Percentiles rank a stretch among this genome's conserved stretches.
Conservation (phyloP, 2,797 vertebrate species). For the Natrix natrix region DNA sequence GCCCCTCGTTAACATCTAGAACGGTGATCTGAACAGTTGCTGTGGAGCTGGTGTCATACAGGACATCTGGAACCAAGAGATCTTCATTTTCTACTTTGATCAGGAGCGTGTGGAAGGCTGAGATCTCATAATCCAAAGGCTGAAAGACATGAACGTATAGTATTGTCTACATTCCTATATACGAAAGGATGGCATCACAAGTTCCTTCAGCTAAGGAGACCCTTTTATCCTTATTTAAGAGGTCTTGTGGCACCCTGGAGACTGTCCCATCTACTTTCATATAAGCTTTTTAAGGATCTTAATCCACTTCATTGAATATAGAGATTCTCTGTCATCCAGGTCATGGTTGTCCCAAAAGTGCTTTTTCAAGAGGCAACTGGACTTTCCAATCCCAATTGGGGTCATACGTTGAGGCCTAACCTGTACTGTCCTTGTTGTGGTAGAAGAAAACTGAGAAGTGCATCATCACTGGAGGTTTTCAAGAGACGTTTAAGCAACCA, state of each 20-base stretch:
- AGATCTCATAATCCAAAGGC: conserved; percentile 92
- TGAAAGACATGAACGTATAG: conserved; percentile 55
- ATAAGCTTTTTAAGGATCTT: background rate
- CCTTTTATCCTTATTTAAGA: background rate
- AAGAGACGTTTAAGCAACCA: no score
- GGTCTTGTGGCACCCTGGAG: background rate
- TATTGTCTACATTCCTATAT: background rate
- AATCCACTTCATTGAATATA: background rate
- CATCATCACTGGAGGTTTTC: no score
- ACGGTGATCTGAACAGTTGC: conserved; percentile 89
- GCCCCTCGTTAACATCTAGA: conserved; percentile 91
- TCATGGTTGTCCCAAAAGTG: no score
- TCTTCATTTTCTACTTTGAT: conserved; percentile 97
- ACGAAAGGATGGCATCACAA: background rate
- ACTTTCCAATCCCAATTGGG: no score
- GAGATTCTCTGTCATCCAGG: no score
- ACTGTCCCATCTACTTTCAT: background rate
- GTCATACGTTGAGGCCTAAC: no score
- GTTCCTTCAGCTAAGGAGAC: background rate
- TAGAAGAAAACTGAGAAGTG: background rate
- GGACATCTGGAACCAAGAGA: conserved; percentile 82
- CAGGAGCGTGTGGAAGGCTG: conserved; percentile 82
- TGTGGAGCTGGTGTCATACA: conserved; percentile 90
- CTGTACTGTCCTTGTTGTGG: background rate
- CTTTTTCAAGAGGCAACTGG: no score